These are phyloP conservation scores for Drosophila rufa DNA, from an alignment of 1,140 invertebrate species.

Conservation along the genomic window DNA sequence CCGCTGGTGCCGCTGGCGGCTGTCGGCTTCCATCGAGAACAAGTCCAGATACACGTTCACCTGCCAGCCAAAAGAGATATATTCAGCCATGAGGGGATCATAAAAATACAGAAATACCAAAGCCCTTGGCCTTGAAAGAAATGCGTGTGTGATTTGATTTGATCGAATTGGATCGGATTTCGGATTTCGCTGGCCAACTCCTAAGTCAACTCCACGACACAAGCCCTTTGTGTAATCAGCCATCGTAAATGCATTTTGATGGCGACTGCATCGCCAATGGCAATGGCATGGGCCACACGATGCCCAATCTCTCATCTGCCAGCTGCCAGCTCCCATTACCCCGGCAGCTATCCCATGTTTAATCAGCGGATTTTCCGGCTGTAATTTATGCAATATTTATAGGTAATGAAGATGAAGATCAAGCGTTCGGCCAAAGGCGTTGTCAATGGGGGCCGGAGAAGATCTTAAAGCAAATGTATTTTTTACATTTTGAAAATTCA, in stretches of 20 bases:
- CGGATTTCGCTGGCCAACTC: constrained; percentile 33
- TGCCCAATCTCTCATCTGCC: constrained; percentile 42
- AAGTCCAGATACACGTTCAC: constrained; percentile 75
- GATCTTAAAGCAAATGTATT: background rate
- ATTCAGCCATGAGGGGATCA: constrained; percentile 29
- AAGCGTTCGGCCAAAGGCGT: constrained; percentile 29
- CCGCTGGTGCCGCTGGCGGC: constrained; percentile 62
- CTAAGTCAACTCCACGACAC: constrained; percentile 30
- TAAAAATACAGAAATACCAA: constrained; percentile 32
- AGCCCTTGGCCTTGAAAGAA: constrained; percentile 65
- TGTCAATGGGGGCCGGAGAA: background rate
- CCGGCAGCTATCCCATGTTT: constrained; percentile 40
- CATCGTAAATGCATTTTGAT: constrained; percentile 56
- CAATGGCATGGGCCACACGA: constrained; percentile 48
- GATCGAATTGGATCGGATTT: constrained; percentile 45
- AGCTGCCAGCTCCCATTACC: constrained; percentile 31
- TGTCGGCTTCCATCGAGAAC: constrained; percentile 61
- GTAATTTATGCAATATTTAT: constrained; percentile 60
- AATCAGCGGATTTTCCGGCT: constrained; percentile 53
- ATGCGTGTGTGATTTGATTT: constrained; percentile 46
- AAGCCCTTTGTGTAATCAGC: constrained; percentile 46
- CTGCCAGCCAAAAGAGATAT: constrained; percentile 32
- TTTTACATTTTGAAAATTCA: background rate
- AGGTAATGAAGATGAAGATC: constrained; percentile 42
- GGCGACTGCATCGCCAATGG: constrained; percentile 47